Evolutionary conservation across 1,140 invertebrate genomes (phyloP).

Genomic region (Marisa cornuarietis): DNA sequence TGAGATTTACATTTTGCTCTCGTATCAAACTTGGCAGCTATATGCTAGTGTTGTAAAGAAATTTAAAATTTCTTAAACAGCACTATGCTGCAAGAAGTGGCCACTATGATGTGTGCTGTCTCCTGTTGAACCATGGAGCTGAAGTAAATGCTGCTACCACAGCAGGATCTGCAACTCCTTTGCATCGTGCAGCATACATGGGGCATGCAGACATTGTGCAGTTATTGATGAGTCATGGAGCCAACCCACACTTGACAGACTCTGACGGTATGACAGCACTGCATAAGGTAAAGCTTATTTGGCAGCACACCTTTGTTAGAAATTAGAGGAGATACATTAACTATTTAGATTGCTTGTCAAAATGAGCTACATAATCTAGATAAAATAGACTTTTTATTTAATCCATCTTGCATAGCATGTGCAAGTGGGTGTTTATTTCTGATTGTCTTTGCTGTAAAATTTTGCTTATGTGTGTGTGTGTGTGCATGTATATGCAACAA

Average conservation of each 20-base stretch:
- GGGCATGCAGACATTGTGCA: constrained; percentile 62
- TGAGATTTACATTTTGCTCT: too few relatives aligned
- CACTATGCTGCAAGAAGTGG: constrained; percentile 89
- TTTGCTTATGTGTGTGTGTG: neutral
- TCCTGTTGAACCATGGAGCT: constrained; percentile 77
- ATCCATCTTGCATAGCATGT: too few relatives aligned
- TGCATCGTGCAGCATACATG: constrained; percentile 80
- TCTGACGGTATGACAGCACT: constrained; percentile 82
- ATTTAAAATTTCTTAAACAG: constrained; percentile 60
- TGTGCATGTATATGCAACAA: neutral
- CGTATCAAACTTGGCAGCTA: too few relatives aligned
- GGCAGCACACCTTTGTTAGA: constrained; percentile 1
- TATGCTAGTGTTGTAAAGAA: neutral
- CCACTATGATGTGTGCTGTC: constrained; percentile 75
- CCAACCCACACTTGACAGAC: constrained; percentile 74
- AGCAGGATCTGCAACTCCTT: constrained; percentile 77
- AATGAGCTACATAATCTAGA: too few relatives aligned
- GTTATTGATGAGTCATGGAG: constrained; percentile 74
- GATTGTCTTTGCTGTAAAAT: too few relatives aligned
- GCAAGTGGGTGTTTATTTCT: too few relatives aligned
- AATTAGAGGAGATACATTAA: neutral
- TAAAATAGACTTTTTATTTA: too few relatives aligned
- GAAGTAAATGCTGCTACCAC: constrained; percentile 78
- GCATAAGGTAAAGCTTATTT: constrained; percentile 51
- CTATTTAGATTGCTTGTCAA: neutral